Evolutionary conservation across 37 sponge, comb jelly and placozoan species (phyloP), one percentile per base, ranked within the genome.

Genomic region (Bolinopsis microptera): DNA sequence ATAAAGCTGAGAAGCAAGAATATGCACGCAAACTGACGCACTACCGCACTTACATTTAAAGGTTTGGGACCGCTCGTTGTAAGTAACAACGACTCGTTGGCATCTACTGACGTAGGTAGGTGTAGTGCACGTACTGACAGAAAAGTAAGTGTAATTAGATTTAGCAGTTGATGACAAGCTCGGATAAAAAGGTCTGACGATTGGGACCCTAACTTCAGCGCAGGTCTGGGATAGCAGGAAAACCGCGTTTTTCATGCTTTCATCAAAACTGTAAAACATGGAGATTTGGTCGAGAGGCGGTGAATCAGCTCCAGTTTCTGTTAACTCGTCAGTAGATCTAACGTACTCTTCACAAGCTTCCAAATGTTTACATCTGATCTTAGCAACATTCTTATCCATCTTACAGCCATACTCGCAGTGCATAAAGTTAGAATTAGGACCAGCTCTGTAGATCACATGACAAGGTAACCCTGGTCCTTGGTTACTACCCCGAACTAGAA

Each of bases 1-100:
- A 34, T 86, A 86, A 0, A 86, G 90, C 61, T 86, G 90, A 0
- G 90, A 39, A 0, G 36, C 90, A 0, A 86, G 39, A 24, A 86
- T 30, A 86, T 86, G 90, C 30, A 86, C 90, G 36, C 90, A 86
- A 13, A 38, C 48, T 34, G 33, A 16, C 61, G 38, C 90, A 22
- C 61, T 39, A n/a, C 90, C 90, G 35, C 90, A 86, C 61, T 86
- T 86, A 40, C 90, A 86, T 38, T 86, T 86, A 34, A 86, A 86
- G 1, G 61, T 86, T 26, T 86, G 90, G 24, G 38, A 36, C 48
- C 35, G 90, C 36, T 86, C 90, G 28, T 86, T 86, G 30, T 40
- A 86, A 28, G 61, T 86, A 2, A 86, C 90, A 3, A 86, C 38
- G 0, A 86, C 90, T 5, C 90, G 40, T n/a, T 34, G 25, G 22